Percentiles rank a stretch among this genome's conserved stretches.
Conservation (phyloP, 2,797 vertebrate species). For the Pseudocheirus occidentalis region DNA sequence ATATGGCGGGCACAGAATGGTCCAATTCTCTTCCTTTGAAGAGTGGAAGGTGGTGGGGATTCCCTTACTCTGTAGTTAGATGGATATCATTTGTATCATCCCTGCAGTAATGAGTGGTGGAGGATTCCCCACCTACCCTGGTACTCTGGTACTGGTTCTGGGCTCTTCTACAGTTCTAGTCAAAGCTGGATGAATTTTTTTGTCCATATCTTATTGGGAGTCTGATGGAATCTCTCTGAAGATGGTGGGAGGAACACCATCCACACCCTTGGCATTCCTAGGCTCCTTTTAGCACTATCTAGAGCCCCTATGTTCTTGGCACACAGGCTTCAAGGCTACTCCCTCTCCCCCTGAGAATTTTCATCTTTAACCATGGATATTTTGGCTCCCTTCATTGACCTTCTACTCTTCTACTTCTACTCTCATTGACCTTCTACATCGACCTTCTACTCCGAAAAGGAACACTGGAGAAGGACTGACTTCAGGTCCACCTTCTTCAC, state of each 20-base stretch:
- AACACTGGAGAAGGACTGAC: background rate
- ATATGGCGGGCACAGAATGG: background rate
- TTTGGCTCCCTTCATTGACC: background rate
- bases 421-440: background rate
- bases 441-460: background rate
- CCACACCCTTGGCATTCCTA: background rate
- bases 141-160: background rate
- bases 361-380: background rate
- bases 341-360: background rate
- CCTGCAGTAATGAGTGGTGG: accelerated
- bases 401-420: background rate
- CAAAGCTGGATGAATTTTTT: background rate
- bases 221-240: background rate
- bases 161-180: background rate
- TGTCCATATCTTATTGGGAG: accelerated
- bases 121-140: background rate
- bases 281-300: background rate
- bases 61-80: background rate
- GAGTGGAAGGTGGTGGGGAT: background rate
- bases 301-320: background rate
- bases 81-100: background rate
- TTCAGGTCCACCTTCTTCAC: background rate
- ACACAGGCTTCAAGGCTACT: constrained; percentile 1
- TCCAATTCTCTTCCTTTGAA: background rate
- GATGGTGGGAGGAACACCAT: background rate